These are phyloP conservation scores for Anodontia alba DNA, from an alignment of 2,888 invertebrate species.

Conservation along the genomic window DNA sequence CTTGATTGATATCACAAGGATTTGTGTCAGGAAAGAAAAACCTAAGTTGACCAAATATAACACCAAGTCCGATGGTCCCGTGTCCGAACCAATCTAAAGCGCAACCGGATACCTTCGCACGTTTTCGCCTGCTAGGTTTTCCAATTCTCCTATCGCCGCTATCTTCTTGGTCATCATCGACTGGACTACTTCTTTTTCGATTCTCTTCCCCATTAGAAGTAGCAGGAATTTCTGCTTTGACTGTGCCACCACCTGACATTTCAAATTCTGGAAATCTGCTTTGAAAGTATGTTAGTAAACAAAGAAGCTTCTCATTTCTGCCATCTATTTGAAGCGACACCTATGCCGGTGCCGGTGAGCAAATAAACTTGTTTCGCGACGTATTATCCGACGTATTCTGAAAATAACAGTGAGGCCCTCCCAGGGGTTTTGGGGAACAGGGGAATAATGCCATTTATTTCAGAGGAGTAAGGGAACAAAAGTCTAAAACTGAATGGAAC, in stretches of 20 bases:
- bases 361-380: no score
- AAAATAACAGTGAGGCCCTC: no score
- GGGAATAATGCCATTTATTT: no score
- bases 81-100: no score
- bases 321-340: neutral
- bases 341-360: neutral
- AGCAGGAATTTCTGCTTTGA: constrained; percentile 7
- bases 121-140: constrained; percentile 55
- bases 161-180: constrained; percentile 53
- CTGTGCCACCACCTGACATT: neutral
- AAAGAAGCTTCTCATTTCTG: neutral
- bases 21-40: no score
- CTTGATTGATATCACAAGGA: no score
- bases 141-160: constrained; percentile 43
- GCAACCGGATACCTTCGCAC: constrained; percentile 41
- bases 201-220: constrained; percentile 46
- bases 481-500: no score
- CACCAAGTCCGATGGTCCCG: no score
- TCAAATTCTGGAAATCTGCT: neutral
- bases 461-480: no score
- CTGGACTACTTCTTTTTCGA: constrained; percentile 47
- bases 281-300: neutral
- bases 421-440: no score
- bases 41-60: no score
- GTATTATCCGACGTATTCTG: no score